Evolutionary conservation across 1,140 invertebrate genomes (phyloP), one percentile per base, ranked within the genome.

Genomic region (Drosophila athabasca): DNA sequence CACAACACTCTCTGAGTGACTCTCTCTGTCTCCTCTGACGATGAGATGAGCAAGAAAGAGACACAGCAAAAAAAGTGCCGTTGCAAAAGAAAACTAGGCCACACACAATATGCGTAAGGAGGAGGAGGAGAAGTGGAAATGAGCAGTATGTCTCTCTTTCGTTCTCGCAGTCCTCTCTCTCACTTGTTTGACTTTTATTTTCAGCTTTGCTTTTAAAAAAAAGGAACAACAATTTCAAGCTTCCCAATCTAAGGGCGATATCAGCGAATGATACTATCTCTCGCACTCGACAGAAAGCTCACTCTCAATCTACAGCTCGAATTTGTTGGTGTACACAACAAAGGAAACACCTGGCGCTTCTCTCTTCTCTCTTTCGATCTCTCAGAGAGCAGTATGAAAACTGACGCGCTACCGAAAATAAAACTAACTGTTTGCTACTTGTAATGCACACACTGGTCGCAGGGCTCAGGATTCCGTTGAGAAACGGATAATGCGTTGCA

Each of bases 341-440:
- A 67, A 49, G 67, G 67, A 70, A 74, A 77, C 76, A 68, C 61
- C 51, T 39, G 67, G 71, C 81, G 80, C 81, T 84, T 82, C 45
- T 54, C 19, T 58, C 81, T 84, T 82, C 45, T 54, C 19, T 58
- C 58, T 69, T 48, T 50, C 17, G 24, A 8, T 46, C 2, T 13
- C 9, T 17, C 26, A 62, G 35, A 35, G 35, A 39, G 35, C 35
- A 39, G 35, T 39, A 39, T 39, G 24, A 1, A 5, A 26, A 48
- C 51, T 35, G 66, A 59, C 76, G 46, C 72, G 73, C 71, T 65
- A 74, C 90, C 90, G 90, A 91, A 91, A 91, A 91, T 91, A 91
- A 91, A 91, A 90, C 62, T 51, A 53, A 72, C 78, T 82, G 90
- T 85, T 91, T 91, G 90, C 90, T 91, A 91, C 90, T 91, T 91